Evolutionary conservation across 2,888 invertebrate genomes (phyloP).

Genomic region (Caenorhabditis panamensis): DNA sequence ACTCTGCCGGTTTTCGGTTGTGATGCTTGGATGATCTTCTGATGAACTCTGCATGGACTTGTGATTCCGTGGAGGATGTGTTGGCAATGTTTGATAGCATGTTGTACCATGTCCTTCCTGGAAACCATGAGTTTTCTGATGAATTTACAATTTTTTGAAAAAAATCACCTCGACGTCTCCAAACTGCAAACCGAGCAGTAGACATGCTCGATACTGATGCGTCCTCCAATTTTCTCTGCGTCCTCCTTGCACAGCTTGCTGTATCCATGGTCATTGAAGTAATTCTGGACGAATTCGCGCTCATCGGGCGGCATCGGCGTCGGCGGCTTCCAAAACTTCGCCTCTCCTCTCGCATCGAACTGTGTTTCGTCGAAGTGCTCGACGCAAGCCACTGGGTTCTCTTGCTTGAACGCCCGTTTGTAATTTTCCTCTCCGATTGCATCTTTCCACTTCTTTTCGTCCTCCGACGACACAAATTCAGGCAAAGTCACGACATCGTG

Average conservation of each 20-base stretch:
- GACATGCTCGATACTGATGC: neutral
- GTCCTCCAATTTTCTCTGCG: neutral
- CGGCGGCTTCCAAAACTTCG: neutral
- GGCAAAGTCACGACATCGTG: neutral
- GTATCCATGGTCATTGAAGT: conserved; percentile 3
- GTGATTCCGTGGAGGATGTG: neutral
- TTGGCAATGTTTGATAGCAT: neutral
- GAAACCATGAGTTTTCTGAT: neutral
- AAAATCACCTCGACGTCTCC: neutral
- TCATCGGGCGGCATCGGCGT: neutral
- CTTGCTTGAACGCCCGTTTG: neutral
- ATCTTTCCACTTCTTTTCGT: neutral
- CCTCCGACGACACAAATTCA: neutral
- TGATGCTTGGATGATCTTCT: neutral
- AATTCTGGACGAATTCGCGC: neutral
- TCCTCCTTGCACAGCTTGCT: neutral
- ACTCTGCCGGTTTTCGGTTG: neutral
- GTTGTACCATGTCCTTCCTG: neutral
- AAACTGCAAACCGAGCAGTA: neutral
- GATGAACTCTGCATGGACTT: neutral
- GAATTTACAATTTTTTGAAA: neutral
- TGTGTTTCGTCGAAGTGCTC: neutral
- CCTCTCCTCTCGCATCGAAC: neutral
- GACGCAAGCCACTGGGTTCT: neutral
- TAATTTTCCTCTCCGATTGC: neutral